phyloP scores from a whole-genome alignment of 1,140 invertebrate species.

The Kradibia gibbosae region DNA sequence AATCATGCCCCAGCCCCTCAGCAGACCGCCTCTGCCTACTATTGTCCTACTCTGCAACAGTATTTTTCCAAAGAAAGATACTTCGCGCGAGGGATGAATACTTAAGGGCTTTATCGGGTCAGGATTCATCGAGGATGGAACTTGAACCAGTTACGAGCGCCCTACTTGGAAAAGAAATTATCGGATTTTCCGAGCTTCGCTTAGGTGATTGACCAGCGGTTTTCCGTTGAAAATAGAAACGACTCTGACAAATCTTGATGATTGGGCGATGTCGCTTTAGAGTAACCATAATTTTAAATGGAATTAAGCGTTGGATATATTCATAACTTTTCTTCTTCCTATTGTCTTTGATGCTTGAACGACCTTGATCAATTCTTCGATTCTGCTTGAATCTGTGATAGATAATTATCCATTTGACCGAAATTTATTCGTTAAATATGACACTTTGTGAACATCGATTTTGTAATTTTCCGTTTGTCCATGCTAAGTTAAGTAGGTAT shows the following conservation, averaged over 20 bases:
- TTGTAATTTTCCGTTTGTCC: too few species aligned
- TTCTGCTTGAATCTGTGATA: too few species aligned
- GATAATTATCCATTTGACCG: too few species aligned
- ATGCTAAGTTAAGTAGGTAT: too few species aligned
- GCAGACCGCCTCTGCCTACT: neutral
- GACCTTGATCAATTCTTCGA: too few species aligned
- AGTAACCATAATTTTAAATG: neutral
- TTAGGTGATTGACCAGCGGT: neutral
- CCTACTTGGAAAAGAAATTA: neutral
- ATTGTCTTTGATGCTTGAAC: too few species aligned
- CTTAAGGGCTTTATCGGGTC: conserved; percentile 9
- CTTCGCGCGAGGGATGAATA: conserved; percentile 33
- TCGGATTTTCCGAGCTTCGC: neutral
- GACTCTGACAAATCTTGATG: neutral
- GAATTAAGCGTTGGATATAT: too few species aligned
- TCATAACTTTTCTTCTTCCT: neutral
- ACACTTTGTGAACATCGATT: too few species aligned
- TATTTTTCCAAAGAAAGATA: conserved; percentile 32
- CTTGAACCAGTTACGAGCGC: conserved; percentile 7
- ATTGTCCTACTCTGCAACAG: conserved; percentile 3
- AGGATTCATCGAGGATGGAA: neutral
- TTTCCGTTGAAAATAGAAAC: neutral
- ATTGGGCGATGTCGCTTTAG: neutral
- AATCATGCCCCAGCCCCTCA: neutral
- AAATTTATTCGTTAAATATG: too few species aligned